phyloP scores from a whole-genome alignment of 2,797 vertebrate species.

The Etheostoma perlongum region DNA sequence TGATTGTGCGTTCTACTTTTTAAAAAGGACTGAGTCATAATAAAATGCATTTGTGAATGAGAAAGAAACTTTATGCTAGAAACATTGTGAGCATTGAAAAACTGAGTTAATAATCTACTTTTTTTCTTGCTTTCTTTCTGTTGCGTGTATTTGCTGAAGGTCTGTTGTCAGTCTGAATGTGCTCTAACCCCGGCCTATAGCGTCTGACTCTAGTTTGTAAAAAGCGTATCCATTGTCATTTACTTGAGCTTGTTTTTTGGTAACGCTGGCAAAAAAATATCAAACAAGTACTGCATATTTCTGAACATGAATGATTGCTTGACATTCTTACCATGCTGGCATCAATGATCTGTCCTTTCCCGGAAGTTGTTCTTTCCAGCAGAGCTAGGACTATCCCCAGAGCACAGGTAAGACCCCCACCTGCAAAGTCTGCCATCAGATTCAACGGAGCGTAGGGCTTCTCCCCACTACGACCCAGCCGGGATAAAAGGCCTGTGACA shows the following conservation, averaged over 20 bases:
- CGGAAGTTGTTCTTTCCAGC: constrained; percentile 89
- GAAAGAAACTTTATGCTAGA: too few relatives aligned
- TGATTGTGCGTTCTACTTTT: too few relatives aligned
- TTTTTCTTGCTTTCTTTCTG: too few relatives aligned
- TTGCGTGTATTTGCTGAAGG: neutral
- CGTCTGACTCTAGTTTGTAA: neutral
- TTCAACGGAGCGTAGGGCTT: constrained; percentile 91
- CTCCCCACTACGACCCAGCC: constrained; percentile 88
- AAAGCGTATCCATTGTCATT: neutral
- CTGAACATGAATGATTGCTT: neutral
- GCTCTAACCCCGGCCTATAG: too few relatives aligned
- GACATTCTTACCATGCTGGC: constrained; percentile 90
- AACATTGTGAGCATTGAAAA: too few relatives aligned
- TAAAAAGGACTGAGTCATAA: too few relatives aligned
- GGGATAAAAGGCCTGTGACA: constrained; percentile 90
- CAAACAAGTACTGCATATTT: neutral
- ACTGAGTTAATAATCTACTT: too few relatives aligned
- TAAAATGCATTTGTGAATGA: too few relatives aligned
- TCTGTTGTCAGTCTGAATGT: neutral
- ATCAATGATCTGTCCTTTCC: constrained; percentile 93
- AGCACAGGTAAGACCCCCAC: constrained; percentile 90
- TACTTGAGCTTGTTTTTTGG: neutral
- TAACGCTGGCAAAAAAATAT: neutral
- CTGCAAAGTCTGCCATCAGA: constrained; percentile 94
- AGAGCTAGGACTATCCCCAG: constrained; percentile 91